phyloP scores from a whole-genome alignment of 2,888 invertebrate species.

The Hypsopygia costalis region DNA sequence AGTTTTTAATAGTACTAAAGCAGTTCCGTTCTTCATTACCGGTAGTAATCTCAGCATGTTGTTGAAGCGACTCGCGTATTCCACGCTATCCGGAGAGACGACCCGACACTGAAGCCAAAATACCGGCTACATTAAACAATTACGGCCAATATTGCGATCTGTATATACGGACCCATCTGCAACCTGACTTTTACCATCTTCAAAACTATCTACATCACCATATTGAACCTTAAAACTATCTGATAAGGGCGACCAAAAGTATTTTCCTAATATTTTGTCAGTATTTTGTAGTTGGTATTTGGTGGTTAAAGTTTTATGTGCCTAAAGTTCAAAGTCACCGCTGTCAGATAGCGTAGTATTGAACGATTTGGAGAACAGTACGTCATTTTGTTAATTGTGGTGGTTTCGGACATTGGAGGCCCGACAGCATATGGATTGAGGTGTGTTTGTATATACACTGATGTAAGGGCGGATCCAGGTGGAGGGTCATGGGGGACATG shows the following conservation, averaged over 20 bases:
- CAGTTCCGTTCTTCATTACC: too few species aligned
- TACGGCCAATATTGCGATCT: constrained; percentile 58
- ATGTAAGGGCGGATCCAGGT: too few species aligned
- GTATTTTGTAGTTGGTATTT: constrained; percentile 15
- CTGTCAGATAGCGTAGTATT: constrained; percentile 18
- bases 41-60: too few species aligned
- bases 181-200: constrained; percentile 12
- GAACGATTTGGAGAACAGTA: constrained; percentile 4
- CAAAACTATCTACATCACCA: constrained; percentile 1
- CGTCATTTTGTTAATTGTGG: neutral
- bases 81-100: neutral
- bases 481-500: too few species aligned
- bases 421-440: neutral
- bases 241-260: constrained; percentile 8
- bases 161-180: constrained; percentile 29
- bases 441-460: neutral
- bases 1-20: too few species aligned
- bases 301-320: constrained; percentile 30
- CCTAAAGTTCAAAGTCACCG: constrained; percentile 67
- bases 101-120: constrained; percentile 27
- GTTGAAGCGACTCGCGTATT: neutral
- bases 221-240: constrained; percentile 16
- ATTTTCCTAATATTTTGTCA: neutral
- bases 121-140: constrained; percentile 57
- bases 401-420: constrained; percentile 3